These are phyloP conservation scores for Arenaria interpres DNA, from an alignment of 2,113 vertebrate genomes.

Conservation along the genomic window DNA sequence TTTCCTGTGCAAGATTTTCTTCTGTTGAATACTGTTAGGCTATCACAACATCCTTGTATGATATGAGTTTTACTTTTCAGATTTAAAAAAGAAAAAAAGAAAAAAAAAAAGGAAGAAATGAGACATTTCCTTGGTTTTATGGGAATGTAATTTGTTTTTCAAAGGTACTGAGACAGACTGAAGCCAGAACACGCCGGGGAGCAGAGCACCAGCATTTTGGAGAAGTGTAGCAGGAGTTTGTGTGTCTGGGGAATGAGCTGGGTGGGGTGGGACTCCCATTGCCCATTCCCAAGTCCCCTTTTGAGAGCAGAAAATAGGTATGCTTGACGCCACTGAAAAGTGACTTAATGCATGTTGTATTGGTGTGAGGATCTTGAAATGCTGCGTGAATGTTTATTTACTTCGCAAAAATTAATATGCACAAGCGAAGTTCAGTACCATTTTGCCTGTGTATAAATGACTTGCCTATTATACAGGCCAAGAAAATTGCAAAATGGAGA, in stretches of 20 bases:
- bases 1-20: background rate
- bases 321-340: background rate
- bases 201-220: background rate
- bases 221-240: background rate
- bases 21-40: background rate
- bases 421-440: background rate
- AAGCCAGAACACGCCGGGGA: background rate
- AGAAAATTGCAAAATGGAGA: background rate
- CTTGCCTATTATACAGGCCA: background rate
- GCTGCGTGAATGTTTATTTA: background rate
- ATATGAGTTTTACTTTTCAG: background rate
- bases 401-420: background rate
- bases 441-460: background rate
- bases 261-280: background rate
- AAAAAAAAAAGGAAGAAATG: background rate
- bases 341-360: background rate
- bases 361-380: background rate
- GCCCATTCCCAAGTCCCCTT: background rate
- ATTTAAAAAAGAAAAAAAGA: background rate
- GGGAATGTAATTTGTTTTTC: constrained; percentile 9
- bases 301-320: background rate
- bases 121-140: background rate
- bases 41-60: background rate
- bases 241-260: background rate
- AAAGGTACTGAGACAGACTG: background rate